Evolutionary conservation across 2,797 vertebrate genomes (phyloP).

Genomic region (Galaxias olidus): DNA sequence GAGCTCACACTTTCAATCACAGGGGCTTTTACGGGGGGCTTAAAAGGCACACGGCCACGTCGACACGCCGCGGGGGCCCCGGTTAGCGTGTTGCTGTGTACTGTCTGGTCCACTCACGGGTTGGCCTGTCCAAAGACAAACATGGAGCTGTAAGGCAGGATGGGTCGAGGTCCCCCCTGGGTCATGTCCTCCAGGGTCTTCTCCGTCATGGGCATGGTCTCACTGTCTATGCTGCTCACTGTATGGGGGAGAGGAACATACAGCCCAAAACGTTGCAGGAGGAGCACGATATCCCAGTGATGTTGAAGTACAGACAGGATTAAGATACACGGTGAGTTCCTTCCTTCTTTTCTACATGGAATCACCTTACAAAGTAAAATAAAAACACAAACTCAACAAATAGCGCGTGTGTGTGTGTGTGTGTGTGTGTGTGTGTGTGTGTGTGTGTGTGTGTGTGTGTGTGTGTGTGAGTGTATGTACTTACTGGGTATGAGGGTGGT

Average conservation of each 20-base stretch:
- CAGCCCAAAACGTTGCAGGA: background rate
- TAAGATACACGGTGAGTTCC: background rate
- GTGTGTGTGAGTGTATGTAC: slow-evolving; percentile 6
- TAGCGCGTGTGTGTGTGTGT: background rate
- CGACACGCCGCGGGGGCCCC: background rate
- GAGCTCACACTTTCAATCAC: slow-evolving; percentile 17
- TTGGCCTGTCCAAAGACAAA: slow-evolving; percentile 91
- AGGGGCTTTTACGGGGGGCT: slow-evolving; percentile 3
- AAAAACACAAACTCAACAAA: no score
- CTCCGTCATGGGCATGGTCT: slow-evolving; percentile 82
- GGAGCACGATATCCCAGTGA: background rate
- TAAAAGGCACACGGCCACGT: background rate
- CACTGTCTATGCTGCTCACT: slow-evolving; percentile 90
- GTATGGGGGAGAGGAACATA: slow-evolving; percentile 13
- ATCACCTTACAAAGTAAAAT: no score
- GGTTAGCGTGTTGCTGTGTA: no score
- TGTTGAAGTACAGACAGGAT: no score
- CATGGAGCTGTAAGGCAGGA: slow-evolving; percentile 96
- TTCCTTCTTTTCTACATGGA: no score
- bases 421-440: background rate
- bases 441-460: background rate
- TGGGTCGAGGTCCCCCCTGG: slow-evolving; percentile 81
- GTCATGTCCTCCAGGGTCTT: slow-evolving; percentile 81
- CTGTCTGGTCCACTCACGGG: slow-evolving; percentile 81
- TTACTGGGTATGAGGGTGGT: slow-evolving; percentile 70